These are phyloP conservation scores for Tholera decimalis DNA, from an alignment of 2,888 invertebrate species.

Conservation along the genomic window DNA sequence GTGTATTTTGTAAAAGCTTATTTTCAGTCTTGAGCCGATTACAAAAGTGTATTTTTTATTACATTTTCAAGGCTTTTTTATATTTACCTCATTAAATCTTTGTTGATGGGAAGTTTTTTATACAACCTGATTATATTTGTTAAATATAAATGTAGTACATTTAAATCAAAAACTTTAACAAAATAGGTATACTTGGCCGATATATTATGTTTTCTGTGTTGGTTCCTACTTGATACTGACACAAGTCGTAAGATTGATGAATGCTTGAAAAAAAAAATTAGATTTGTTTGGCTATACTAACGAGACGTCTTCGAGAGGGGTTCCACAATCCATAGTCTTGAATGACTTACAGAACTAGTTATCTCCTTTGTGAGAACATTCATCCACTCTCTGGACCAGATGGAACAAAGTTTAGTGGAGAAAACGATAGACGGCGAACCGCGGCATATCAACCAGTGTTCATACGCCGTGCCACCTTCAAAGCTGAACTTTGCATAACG, in stretches of 20 bases:
- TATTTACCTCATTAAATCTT: constrained; percentile 29
- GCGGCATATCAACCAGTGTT: neutral
- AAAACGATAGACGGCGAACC: constrained; percentile 25
- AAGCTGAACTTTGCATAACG: constrained; percentile 48
- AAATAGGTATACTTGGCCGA: too few relatives aligned
- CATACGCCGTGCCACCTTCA: constrained; percentile 25
- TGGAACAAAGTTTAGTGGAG: constrained; percentile 34
- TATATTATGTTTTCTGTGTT: too few relatives aligned
- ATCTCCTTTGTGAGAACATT: constrained; percentile 34
- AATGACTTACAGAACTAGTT: constrained; percentile 27
- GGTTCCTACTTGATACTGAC: too few relatives aligned
- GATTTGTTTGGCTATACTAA: too few relatives aligned
- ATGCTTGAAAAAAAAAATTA: too few relatives aligned
- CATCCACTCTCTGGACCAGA: constrained; percentile 18
- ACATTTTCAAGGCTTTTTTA: neutral
- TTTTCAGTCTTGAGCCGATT: constrained; percentile 23
- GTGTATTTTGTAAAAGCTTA: constrained; percentile 34
- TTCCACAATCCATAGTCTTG: too few relatives aligned
- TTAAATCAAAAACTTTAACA: too few relatives aligned
- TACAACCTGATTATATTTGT: neutral
- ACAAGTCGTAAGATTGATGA: too few relatives aligned
- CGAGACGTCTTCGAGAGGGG: too few relatives aligned
- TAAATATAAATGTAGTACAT: too few relatives aligned
- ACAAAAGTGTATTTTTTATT: constrained; percentile 28
- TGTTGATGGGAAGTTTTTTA: constrained; percentile 6